Conservation (phyloP, 1,140 invertebrate genomes). For the Argopecten irradians region DNA sequence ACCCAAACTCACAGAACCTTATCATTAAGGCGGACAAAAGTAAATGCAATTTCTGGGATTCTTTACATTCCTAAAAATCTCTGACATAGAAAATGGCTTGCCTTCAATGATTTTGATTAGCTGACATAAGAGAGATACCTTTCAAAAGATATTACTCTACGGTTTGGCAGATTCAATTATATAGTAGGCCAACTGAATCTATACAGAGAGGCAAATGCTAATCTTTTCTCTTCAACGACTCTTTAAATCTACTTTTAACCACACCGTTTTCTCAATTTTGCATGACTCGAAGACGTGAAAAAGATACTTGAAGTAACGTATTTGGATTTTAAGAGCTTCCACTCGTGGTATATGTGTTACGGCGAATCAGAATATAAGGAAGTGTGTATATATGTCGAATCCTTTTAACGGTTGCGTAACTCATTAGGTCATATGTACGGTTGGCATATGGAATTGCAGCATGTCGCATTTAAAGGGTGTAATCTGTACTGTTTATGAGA, state of each 20-base stretch:
- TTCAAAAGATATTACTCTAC: too few relatives aligned
- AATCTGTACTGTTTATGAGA: neutral
- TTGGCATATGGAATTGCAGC: neutral
- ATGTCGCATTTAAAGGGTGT: neutral
- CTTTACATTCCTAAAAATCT: too few relatives aligned
- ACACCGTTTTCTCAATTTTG: neutral
- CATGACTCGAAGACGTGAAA: neutral
- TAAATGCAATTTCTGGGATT: too few relatives aligned
- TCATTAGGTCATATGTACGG: neutral
- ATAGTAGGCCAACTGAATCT: too few relatives aligned
- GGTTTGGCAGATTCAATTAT: too few relatives aligned
- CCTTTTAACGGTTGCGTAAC: neutral
- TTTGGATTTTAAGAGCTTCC: neutral
- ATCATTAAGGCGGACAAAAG: too few relatives aligned
- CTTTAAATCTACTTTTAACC: neutral
- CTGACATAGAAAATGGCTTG: too few relatives aligned
- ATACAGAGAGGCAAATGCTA: neutral
- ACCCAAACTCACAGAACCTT: too few relatives aligned
- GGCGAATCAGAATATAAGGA: neutral
- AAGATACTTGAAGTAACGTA: neutral
- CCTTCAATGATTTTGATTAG: too few relatives aligned
- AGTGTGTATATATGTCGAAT: neutral
- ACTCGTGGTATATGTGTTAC: neutral
- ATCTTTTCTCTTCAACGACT: neutral
- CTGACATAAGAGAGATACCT: too few relatives aligned